Evolutionary conservation across 35 echinoderm and acorn worm genomes (phyloP).

Genomic region (Ophioderma brevispina): DNA sequence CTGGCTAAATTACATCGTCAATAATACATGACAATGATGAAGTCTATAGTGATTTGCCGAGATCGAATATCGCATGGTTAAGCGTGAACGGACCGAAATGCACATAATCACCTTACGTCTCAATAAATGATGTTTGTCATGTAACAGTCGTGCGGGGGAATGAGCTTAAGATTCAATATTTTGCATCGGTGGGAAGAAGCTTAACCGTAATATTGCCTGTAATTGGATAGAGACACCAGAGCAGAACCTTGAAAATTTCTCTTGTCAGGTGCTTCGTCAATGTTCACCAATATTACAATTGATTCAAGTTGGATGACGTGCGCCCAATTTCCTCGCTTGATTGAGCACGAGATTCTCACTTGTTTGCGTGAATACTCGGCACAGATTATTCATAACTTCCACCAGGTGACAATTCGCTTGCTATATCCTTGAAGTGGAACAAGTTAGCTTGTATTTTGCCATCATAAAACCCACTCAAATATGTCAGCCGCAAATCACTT

Average conservation of each 20-base stretch:
- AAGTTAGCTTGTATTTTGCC: not conserved
- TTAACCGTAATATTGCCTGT: not conserved
- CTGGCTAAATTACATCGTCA: constrained; percentile 9
- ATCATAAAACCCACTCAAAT: no score
- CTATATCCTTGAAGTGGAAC: not conserved
- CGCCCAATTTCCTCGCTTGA: not conserved
- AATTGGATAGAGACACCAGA: not conserved
- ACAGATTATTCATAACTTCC: not conserved
- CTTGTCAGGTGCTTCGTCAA: no score
- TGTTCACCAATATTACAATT: not conserved
- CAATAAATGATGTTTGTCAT: constrained; percentile 14
- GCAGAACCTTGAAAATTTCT: not conserved
- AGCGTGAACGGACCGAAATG: not conserved
- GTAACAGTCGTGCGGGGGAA: not conserved
- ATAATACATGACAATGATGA: constrained; percentile 10
- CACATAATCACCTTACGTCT: not conserved
- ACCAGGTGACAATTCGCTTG: not conserved
- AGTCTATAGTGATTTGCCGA: not conserved
- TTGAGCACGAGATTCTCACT: not conserved
- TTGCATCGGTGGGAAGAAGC: not conserved
- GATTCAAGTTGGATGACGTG: not conserved
- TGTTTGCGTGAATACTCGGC: not conserved
- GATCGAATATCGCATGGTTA: constrained; percentile 4
- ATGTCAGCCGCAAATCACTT: not conserved
- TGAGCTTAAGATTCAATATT: not conserved